phyloP scores from a whole-genome alignment of 2,888 invertebrate genomes.

The Nycteola revayana region DNA sequence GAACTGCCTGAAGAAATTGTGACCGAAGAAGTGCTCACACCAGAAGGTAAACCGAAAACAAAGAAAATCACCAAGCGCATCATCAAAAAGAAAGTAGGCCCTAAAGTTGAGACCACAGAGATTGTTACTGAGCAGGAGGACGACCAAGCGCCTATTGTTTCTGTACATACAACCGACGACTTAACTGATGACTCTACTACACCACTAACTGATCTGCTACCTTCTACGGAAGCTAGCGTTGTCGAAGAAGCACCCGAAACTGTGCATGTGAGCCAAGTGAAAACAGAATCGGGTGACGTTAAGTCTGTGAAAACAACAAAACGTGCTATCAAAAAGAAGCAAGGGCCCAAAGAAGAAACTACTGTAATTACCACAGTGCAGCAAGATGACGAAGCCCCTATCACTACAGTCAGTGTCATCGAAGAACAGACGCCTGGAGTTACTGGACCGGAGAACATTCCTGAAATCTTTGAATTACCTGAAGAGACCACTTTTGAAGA shows the following conservation, averaged over 20 bases:
- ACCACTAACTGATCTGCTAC: constrained; percentile 25
- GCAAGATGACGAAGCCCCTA: constrained; percentile 55
- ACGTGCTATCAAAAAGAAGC: constrained; percentile 6
- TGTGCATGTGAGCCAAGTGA: constrained; percentile 37
- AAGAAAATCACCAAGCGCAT: constrained; percentile 48
- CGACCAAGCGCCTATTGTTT: constrained; percentile 42
- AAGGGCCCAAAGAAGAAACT: constrained; percentile 8
- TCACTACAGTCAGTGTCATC: constrained; percentile 39
- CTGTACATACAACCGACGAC: constrained; percentile 15
- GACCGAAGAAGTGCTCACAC: constrained; percentile 11
- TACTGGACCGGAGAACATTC: no score
- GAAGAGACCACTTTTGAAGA: constrained; percentile 24
- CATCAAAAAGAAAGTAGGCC: constrained; percentile 62
- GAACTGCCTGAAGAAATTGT: constrained; percentile 14
- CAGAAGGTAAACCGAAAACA: constrained; percentile 41
- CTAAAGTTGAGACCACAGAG: constrained; percentile 21
- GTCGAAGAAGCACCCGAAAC: constrained; percentile 15
- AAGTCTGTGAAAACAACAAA: background rate
- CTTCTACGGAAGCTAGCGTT: rapidly evolving
- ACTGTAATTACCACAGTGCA: constrained; percentile 17
- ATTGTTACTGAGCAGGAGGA: constrained; percentile 51
- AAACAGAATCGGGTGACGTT: background rate
- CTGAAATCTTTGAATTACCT: constrained; percentile 38
- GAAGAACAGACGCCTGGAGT: constrained; percentile 34
- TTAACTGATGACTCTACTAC: constrained; percentile 30